Evolutionary conservation across 1,140 invertebrate species (phyloP).

Genomic region (Wiebesia pumilae): DNA sequence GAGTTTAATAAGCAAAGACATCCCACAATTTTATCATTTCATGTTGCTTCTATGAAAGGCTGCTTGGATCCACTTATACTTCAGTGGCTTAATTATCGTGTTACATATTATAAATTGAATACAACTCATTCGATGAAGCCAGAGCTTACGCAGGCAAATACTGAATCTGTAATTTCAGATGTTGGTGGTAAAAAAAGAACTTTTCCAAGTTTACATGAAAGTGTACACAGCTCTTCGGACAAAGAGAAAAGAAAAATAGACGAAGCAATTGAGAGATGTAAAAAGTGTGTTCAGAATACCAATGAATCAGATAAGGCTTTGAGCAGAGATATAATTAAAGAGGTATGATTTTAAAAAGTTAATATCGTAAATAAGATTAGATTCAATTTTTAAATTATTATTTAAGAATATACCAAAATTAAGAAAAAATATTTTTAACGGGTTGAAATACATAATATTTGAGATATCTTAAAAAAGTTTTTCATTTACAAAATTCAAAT

Average conservation of each 20-base stretch:
- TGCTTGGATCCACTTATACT: conserved; percentile 79
- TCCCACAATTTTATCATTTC: conserved; percentile 77
- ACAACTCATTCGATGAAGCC: conserved; percentile 55
- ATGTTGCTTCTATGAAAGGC: conserved; percentile 77
- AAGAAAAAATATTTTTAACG: too few species aligned
- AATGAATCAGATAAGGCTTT: conserved; percentile 66
- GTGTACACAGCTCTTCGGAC: conserved; percentile 72
- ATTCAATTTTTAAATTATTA: not conserved
- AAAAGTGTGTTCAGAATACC: conserved; percentile 58
- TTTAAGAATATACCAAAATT: too few species aligned
- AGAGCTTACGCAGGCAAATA: conserved; percentile 62
- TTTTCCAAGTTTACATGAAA: conserved; percentile 71
- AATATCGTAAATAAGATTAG: not conserved
- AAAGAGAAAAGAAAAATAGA: conserved; percentile 68
- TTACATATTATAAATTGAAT: conserved; percentile 66
- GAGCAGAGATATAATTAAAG: conserved; percentile 65
- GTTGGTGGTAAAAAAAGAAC: conserved; percentile 67
- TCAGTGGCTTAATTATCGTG: conserved; percentile 78
- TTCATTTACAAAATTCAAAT: too few species aligned
- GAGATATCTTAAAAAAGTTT: too few species aligned
- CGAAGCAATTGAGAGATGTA: conserved; percentile 65
- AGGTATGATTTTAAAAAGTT: conserved; percentile 57
- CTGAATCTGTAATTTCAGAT: conserved; percentile 68
- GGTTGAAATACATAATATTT: too few species aligned
- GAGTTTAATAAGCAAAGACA: conserved; percentile 70